Percentiles rank a stretch among this genome's conserved stretches.
Conservation (phyloP, 2,113 vertebrate species). For the Colinus virginianus region DNA sequence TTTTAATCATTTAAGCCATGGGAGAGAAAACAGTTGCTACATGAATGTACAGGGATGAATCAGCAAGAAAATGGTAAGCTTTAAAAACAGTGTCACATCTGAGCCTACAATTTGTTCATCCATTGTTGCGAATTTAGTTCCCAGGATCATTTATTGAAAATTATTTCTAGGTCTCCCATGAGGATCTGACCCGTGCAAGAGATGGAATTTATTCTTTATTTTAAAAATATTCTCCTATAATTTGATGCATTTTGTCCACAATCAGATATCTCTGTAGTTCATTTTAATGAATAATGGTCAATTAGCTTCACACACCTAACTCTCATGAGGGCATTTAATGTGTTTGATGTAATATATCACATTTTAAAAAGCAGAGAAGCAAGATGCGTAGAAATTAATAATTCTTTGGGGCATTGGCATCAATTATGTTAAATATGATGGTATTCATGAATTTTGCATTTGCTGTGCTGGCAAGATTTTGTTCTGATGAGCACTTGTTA, state of each 20-base stretch:
- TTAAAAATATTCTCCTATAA: neutral
- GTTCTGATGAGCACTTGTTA: neutral
- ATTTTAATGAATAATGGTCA: neutral
- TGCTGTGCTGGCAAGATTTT: neutral
- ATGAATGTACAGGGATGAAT: neutral
- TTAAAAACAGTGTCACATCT: neutral
- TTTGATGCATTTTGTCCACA: neutral
- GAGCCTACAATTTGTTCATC: neutral
- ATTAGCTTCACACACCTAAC: neutral
- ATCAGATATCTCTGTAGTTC: neutral
- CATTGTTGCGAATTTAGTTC: neutral
- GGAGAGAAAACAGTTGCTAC: neutral
- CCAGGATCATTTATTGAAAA: neutral
- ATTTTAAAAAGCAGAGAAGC: neutral
- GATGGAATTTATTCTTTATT: neutral
- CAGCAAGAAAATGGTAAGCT: neutral
- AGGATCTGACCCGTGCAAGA: neutral
- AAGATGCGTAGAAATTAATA: neutral
- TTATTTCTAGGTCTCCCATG: neutral
- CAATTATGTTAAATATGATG: neutral
- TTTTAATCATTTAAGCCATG: neutral
- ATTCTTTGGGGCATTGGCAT: neutral
- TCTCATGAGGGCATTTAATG: neutral
- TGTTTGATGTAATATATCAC: neutral
- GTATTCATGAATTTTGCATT: neutral